Base-by-base conservation (phyloP, 2,113 vertebrate genomes). In the Panthera tigris region DNA sequence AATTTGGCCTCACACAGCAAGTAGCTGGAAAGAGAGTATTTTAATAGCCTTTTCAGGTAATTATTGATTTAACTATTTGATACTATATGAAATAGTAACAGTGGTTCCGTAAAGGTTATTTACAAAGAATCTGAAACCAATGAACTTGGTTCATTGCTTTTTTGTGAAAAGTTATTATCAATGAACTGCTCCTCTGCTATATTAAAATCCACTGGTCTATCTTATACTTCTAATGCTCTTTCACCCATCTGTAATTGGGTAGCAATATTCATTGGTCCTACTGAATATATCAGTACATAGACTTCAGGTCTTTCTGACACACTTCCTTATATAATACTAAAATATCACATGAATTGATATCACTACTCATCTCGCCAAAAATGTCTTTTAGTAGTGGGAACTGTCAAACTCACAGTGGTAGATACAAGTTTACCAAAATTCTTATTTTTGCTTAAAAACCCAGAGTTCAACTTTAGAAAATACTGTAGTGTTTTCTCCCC, bases 401-500 rank as follows among this genome's bases (percentile, higher is more conserved):
- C 6, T 69, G 19, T 89, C 69, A 91, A 8, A 87, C 27, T 93
- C 55, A 52, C 8, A 23, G 7, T 45, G 61, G 33, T 92, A 36
- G 2, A 85, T 45, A 39, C 1, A 86, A 55, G 31, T 86, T 78
- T 89, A 71, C 78, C n/a, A 74, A 81, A 95, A 94, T 69, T 61
- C 57, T 74, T 41, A 88, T 23, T 78, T 90, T 88, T 91, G 23
- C 63, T 91, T 80, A 23, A 95, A 90, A 96, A 84, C 18, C 73
- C 36, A 79, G 84, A 63, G n/a, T 88, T 97, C 66, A 91, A 82
- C 11, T n/a, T 94, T 25, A 91, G 55, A 93, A 79, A 96, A 87
- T 57, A 76, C 2, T 81, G 57, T 55, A 41, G 27, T 57, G 36
- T 18, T 23, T 74, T 55, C 63, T 16, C 7, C 2, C 31, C 48